Base-by-base conservation (phyloP, 2,888 invertebrate species). In the Spodoptera exigua region DNA sequence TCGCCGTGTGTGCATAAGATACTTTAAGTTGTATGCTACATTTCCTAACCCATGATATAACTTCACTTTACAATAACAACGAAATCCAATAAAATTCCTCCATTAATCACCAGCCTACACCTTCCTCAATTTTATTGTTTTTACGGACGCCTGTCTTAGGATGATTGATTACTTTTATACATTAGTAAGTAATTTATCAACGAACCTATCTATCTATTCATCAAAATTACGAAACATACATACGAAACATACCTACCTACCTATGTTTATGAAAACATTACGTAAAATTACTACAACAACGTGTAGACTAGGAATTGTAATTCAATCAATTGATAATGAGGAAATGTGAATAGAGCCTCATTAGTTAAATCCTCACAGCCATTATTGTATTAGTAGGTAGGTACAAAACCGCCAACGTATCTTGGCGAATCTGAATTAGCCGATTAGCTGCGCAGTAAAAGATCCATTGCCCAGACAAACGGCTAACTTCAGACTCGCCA, bases 181-280 rank as follows among this genome's bases (percentile, higher is more conserved):
- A 14, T 2, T 16, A 12, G 27, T 11, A 18, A n/a, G n/a, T n/a
- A n/a, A n/a, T n/a, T 11, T 9, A 10, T 43, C 3, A 9, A 11
- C 13, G 5, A 16, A 35, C 3, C 5, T 35, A 53, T 49, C 43
- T 18, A 35, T 2, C 5, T 35, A 53, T 49, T 47, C 40, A 61
- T 51, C 55, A 32, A 55, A 35, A 43, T 66, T 66, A 16, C 36
- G 18, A 40, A 66, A 56, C 12, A 36, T 39, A 9, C n/a, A n/a
- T n/a, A n/a, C n/a, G n/a, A n/a, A n/a, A n/a, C n/a, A n/a, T n/a
- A n/a, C n/a, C n/a, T n/a, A n/a, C n/a, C n/a, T n/a, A n/a, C n/a
- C n/a, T n/a, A n/a, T n/a, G n/a, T n/a, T n/a, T 21, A 61, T 46
- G 67, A 56, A 55, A 9, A 57, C 18, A 27, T 54, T 27, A 13